phyloP scores from a whole-genome alignment of 2,797 vertebrate species.

The Telmatherina bonti region DNA sequence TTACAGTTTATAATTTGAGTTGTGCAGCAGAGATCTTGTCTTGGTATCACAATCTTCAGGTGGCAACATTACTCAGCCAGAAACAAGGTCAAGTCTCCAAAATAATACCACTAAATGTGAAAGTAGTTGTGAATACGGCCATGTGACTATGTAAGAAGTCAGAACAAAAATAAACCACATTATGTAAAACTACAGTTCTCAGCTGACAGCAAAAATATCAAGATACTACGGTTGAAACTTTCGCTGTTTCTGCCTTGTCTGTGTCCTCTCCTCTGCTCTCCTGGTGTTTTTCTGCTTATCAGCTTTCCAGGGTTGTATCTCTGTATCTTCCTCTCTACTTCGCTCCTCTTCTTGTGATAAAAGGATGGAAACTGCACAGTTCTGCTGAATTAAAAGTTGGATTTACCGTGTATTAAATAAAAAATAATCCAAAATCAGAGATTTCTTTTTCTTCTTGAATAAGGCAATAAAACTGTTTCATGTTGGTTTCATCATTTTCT shows the following conservation, averaged over 20 bases:
- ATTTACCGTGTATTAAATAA: neutral
- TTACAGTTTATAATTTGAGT: no score
- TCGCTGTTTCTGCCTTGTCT: neutral
- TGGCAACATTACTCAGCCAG: neutral
- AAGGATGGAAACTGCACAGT: no score
- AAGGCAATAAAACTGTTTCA: no score
- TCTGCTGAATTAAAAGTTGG: neutral
- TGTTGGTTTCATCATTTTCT: no score
- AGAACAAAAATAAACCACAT: neutral
- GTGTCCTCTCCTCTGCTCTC: neutral
- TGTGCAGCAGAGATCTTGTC: neutral
- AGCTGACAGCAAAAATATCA: neutral
- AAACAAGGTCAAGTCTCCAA: slow-evolving; percentile 44
- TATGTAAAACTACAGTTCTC: neutral
- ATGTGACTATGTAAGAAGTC: no score
- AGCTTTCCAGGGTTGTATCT: neutral
- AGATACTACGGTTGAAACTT: neutral
- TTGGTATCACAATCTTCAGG: no score
- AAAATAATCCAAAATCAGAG: no score
- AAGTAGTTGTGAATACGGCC: slow-evolving; percentile 41
- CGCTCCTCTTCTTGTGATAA: no score
- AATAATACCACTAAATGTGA: slow-evolving; percentile 71
- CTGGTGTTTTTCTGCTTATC: no score
- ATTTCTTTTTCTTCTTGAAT: neutral
- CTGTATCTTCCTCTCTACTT: neutral